Conservation (phyloP, 2,113 vertebrate species). For the Ceyx cyanopectus region DNA sequence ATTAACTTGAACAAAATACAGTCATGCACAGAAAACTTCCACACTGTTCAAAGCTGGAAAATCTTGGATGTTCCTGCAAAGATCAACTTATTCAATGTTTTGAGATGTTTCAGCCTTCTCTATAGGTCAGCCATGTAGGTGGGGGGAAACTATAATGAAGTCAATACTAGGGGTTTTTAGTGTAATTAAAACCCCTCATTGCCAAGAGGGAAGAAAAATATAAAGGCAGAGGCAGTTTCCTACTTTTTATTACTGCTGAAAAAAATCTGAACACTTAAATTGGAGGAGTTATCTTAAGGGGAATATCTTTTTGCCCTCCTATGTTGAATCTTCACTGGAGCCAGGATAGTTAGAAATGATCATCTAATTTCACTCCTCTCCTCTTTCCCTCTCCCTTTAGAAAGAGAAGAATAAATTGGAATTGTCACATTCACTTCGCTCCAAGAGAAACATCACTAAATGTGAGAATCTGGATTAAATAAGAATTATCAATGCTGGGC, state of each 20-base stretch:
- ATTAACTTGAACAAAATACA: slow-evolving; percentile 29
- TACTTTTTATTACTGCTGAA: slow-evolving; percentile 2
- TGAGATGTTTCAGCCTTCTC: neutral
- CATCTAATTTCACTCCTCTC: neutral
- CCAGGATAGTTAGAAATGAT: neutral
- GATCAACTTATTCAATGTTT: neutral
- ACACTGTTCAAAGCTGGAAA: slow-evolving; percentile 8
- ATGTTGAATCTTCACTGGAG: neutral
- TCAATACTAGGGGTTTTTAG: slow-evolving; percentile 6
- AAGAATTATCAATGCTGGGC: neutral
- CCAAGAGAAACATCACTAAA: neutral
- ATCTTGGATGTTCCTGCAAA: neutral
- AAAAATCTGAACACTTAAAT: slow-evolving; percentile 12
- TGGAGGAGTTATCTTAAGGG: slow-evolving; percentile 10
- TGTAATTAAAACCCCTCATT: slow-evolving; percentile 33
- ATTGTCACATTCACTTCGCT: neutral
- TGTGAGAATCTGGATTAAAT: neutral
- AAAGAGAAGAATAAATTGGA: neutral
- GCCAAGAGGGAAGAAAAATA: neutral
- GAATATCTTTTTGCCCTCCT: neutral
- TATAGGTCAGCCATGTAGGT: neutral
- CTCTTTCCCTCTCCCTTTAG: neutral
- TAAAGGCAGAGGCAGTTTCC: neutral
- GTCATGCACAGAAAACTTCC: neutral
- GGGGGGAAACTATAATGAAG: slow-evolving; percentile 10